Evolutionary conservation across 2,888 invertebrate genomes (phyloP).

Genomic region (Myathropa florea): DNA sequence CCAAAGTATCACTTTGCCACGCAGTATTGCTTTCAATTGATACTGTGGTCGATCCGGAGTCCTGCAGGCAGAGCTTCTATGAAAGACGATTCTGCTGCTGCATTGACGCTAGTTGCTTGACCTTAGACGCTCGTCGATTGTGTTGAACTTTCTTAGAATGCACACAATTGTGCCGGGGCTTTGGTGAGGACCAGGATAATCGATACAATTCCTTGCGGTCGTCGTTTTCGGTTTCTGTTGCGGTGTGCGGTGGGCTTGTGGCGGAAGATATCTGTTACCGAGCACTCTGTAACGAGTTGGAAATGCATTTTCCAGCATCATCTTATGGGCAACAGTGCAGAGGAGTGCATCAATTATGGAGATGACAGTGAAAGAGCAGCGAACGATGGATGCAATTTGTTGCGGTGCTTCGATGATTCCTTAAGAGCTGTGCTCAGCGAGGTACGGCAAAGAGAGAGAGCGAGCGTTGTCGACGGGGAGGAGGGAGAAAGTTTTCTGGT

Average conservation of each 20-base stretch:
- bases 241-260: neutral
- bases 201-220: constrained; percentile 32
- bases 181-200: constrained; percentile 12
- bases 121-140: neutral
- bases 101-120: neutral
- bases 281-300: constrained; percentile 17
- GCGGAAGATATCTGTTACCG: constrained; percentile 7
- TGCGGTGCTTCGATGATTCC: neutral
- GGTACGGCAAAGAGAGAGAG: too few relatives aligned
- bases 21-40: constrained; percentile 42
- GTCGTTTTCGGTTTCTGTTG: constrained; percentile 13
- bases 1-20: constrained; percentile 52
- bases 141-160: neutral
- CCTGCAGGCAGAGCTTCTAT: neutral
- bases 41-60: neutral
- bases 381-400: neutral
- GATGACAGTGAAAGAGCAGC: neutral
- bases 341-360: constrained; percentile 34
- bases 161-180: neutral
- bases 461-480: too few relatives aligned
- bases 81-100: neutral
- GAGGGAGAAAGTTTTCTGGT: neutral
- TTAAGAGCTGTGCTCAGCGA: neutral
- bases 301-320: constrained; percentile 13
- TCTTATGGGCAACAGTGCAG: neutral